Base-by-base conservation (phyloP, 2,888 invertebrate species). In the Oegoconia quadripuncta region DNA sequence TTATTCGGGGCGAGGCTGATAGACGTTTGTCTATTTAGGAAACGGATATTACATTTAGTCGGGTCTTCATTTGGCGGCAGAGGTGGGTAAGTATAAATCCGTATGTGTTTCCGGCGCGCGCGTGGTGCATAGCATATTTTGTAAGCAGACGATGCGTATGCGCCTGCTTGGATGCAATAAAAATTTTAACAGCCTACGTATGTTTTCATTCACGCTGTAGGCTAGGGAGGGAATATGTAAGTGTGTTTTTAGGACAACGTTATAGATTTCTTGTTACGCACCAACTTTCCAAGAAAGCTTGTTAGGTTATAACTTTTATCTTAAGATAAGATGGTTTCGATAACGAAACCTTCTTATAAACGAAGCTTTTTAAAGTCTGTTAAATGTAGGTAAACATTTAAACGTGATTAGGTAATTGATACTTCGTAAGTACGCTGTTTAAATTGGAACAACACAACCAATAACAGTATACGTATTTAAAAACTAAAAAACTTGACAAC, bases 11-110 rank as follows among this genome's bases (percentile, higher is more conserved):
- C 84, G 75, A 68, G 75, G 73, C 69, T 72, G 80, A 79, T 84
- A 79, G 80, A 78, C 86, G 82, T 78, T 82, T 80, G 81, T 83
- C 86, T 84, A 84, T 86, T 87, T 87, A 86, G 87, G 87, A 87
- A 87, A 79, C 86, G 87, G 87, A 87, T 83, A 86, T 84, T 81
- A 83, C 83, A 82, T 84, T 82, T 81, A 81, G 84, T 76, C 75
- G 77, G 66, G 75, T 75, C 80, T 83, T 76, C 86, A 81, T 84
- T 86, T 82, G 82, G 82, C 81, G 78, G 83, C 75, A 74, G 75
- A 80, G 83, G 81, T 82, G 77, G 76, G 78, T 75, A 74, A 69
- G 76, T 77, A 81, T 82, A 79, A 80, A 74, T 74, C 73, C 74
- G 79, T 80, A 74, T 68, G 74, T 59, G 77, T 74, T 79, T 83